Conservation (phyloP, 2,797 vertebrate species). For the Cuculus canorus region DNA sequence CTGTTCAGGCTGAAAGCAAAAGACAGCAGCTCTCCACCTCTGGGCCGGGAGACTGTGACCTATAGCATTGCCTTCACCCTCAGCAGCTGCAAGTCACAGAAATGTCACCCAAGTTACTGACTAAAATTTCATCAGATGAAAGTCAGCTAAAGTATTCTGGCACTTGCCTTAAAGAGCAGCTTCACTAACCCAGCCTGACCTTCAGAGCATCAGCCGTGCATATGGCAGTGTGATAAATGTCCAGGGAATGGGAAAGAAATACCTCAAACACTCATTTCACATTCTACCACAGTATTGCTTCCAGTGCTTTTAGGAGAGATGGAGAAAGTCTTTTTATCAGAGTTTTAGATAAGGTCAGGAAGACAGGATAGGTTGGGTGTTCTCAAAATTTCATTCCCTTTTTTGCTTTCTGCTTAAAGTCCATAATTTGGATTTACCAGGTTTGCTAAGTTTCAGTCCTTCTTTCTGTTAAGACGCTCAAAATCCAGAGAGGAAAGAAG, state of each 20-base stretch:
- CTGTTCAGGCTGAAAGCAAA: neutral
- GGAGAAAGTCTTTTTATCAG: neutral
- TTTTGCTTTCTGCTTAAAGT: neutral
- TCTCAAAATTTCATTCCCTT: neutral
- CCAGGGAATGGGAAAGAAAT: neutral
- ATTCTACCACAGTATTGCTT: neutral
- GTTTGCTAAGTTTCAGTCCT: neutral
- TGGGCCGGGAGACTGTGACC: neutral
- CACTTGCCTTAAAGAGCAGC: neutral
- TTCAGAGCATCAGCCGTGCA: neutral
- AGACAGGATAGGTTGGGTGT: neutral
- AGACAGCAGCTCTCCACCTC: neutral
- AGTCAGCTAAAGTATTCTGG: neutral
- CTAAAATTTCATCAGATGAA: neutral
- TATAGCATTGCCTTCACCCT: neutral
- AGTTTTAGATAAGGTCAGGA: neutral
- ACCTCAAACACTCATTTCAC: neutral
- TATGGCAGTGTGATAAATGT: neutral
- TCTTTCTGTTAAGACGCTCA: neutral
- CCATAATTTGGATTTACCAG: neutral
- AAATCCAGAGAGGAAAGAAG: neutral
- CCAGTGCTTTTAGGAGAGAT: neutral
- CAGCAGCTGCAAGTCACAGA: neutral
- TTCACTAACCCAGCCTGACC: neutral
- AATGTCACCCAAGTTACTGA: neutral